phyloP scores from a whole-genome alignment of 2,113 vertebrate species.

The Brachypteracias leptosomus region DNA sequence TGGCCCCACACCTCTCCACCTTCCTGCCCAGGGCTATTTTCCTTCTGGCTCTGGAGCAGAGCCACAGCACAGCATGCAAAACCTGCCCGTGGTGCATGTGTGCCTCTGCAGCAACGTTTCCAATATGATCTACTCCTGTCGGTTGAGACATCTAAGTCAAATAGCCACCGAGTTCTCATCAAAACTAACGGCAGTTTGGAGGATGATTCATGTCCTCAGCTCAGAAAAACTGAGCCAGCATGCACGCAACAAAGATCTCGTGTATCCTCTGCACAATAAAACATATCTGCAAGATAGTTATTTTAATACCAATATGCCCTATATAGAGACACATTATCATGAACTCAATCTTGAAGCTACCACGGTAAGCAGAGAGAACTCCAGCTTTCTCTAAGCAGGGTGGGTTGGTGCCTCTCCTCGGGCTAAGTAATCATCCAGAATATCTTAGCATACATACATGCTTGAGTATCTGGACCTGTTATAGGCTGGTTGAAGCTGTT shows the following conservation, averaged over 20 bases:
- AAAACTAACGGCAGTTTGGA: neutral
- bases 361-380: neutral
- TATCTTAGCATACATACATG: neutral
- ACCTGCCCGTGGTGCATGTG: accelerated
- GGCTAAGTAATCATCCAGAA: neutral
- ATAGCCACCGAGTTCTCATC: neutral
- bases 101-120: neutral
- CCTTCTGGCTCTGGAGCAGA: neutral
- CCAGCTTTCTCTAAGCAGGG: neutral
- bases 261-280: neutral
- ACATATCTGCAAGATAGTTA: neutral
- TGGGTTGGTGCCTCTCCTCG: neutral
- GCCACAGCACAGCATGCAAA: neutral
- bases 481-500: neutral
- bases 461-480: neutral
- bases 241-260: neutral
- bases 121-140: neutral
- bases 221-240: constrained; percentile 47
- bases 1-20: neutral
- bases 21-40: neutral
- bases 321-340: neutral
- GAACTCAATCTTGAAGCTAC: neutral
- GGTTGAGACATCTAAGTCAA: neutral
- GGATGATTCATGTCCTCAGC: neutral
- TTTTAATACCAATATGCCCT: constrained; percentile 15